A percentile compares a stretch with the other conserved stretches of the same genome.
Conservation (phyloP, 2,797 vertebrate genomes). For the Thaleichthys pacificus region DNA sequence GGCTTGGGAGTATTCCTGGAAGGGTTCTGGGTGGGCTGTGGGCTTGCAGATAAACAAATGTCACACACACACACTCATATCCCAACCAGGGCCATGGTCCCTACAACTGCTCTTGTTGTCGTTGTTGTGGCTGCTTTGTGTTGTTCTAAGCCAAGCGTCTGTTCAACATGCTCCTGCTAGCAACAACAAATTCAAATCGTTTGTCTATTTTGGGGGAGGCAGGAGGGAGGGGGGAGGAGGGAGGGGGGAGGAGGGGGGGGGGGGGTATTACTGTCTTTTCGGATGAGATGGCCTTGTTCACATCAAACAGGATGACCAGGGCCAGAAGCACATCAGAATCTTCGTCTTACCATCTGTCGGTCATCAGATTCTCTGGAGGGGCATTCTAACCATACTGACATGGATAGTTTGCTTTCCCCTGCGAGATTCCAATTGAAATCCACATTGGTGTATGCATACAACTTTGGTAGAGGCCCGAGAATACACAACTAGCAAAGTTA, state of each 20-base stretch:
- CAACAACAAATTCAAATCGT: not conserved
- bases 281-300: no score
- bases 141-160: constrained; percentile 42
- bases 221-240: no score
- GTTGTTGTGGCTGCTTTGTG: not conserved
- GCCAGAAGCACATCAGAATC: constrained; percentile 59
- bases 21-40: constrained; percentile 10
- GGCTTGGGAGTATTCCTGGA: not conserved
- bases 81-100: constrained; percentile 18
- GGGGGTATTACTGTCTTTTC: no score
- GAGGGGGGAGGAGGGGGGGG: no score
- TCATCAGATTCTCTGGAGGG: constrained; percentile 50
- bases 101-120: constrained; percentile 24
- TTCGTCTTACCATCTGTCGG: constrained; percentile 68
- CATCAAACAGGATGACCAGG: constrained; percentile 61
- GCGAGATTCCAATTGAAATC: constrained; percentile 42
- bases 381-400: constrained; percentile 58
- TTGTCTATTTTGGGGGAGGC: constrained; percentile 23
- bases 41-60: constrained; percentile 18
- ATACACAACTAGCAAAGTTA: constrained; percentile 26
- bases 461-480: constrained; percentile 41
- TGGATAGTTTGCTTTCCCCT: constrained; percentile 48
- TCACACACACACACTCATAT: not conserved
- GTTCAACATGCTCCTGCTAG: constrained; percentile 4
- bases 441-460: not conserved